Percentiles rank a stretch among this genome's conserved stretches.
Conservation (phyloP, 2,888 invertebrate genomes). For the Meta bourneti region DNA sequence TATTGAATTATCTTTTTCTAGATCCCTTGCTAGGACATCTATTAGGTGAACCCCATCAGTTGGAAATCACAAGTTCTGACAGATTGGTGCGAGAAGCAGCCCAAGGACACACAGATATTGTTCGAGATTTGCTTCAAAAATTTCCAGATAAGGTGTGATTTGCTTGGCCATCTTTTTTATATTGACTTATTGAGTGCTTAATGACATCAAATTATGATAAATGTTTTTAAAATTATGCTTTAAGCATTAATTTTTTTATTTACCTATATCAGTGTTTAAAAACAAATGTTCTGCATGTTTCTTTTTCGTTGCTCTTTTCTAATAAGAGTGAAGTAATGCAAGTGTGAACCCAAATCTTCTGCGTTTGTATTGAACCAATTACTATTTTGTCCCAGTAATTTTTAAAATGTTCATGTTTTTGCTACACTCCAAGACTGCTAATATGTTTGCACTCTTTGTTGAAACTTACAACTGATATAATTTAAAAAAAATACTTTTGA, state of each 20-base stretch:
- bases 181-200: too few species aligned
- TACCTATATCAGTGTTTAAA: neutral
- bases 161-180: neutral
- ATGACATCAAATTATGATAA: too few species aligned
- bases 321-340: too few species aligned
- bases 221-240: neutral
- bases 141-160: slow-evolving; percentile 83
- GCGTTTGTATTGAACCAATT: too few species aligned
- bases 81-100: slow-evolving; percentile 87
- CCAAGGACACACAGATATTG: slow-evolving; percentile 87
- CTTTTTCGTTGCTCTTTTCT: neutral
- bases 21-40: slow-evolving; percentile 80
- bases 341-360: too few species aligned
- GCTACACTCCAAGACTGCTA: too few species aligned
- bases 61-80: slow-evolving; percentile 79
- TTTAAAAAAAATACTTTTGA: too few species aligned
- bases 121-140: slow-evolving; percentile 84
- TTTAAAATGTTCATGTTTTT: too few species aligned
- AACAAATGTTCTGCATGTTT: neutral
- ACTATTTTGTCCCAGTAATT: too few species aligned
- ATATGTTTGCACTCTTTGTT: too few species aligned
- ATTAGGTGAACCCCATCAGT: slow-evolving; percentile 79
- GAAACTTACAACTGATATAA: too few species aligned
- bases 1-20: slow-evolving; percentile 37
- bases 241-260: neutral